Percentiles rank a stretch among this genome's conserved stretches.
phyloP scores from a whole-genome alignment of 2,888 invertebrate genomes.

The Caenorhabditis panamensis region DNA sequence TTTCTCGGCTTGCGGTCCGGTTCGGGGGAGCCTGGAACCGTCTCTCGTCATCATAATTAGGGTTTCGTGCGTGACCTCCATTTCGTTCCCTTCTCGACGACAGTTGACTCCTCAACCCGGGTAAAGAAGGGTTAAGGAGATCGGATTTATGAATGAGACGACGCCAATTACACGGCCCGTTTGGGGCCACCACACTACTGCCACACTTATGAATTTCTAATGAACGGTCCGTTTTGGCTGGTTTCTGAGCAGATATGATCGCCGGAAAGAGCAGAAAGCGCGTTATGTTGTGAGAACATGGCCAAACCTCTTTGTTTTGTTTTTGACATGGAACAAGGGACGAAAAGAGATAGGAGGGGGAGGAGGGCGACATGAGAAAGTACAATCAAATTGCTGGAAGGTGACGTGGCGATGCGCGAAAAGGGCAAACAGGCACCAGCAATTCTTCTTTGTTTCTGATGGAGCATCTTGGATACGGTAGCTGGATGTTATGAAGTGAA shows the following conservation, averaged over 20 bases:
- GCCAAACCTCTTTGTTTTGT: background rate
- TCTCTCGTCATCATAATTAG: constrained; percentile 45
- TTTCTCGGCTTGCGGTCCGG: background rate
- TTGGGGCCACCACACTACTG: background rate
- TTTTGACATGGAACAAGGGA: too few species aligned
- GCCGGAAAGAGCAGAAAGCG: background rate
- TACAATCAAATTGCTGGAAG: constrained; percentile 21
- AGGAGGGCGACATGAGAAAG: constrained; percentile 3
- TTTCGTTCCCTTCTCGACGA: constrained; percentile 32
- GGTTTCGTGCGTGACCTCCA: constrained; percentile 50
- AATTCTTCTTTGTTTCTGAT: background rate
- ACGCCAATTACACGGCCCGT: constrained; percentile 26
- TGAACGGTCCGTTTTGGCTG: constrained; percentile 18
- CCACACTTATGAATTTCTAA: constrained; percentile 46
- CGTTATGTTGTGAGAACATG: constrained; percentile 21
- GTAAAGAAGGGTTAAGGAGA: background rate
- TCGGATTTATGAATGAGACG: constrained; percentile 48
- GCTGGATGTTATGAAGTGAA: too few species aligned
- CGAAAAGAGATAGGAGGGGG: too few species aligned
- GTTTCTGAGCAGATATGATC: constrained; percentile 7
- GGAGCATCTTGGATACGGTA: too few species aligned
- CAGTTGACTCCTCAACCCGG: constrained; percentile 37
- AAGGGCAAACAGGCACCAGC: background rate
- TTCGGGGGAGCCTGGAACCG: background rate
- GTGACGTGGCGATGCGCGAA: constrained; percentile 12